A percentile compares a stretch with the other conserved stretches of the same genome.
Conservation (phyloP, 2,888 invertebrate genomes). For the Pseudanteris insignis region DNA sequence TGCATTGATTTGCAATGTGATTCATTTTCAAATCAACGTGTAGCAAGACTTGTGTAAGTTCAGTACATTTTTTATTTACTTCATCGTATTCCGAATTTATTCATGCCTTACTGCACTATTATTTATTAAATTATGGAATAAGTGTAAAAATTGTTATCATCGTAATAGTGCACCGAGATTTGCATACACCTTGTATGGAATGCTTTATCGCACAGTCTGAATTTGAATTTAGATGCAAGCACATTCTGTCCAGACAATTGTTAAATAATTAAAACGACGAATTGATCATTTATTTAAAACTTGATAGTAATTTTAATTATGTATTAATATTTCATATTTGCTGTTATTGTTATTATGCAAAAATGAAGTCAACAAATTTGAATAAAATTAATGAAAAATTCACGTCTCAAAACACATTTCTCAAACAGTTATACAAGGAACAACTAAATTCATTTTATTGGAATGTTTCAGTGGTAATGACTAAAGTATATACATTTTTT, state of each 20-base stretch:
- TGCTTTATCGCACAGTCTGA: conserved; percentile 44
- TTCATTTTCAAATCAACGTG: conserved; percentile 31
- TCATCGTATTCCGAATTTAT: conserved; percentile 11
- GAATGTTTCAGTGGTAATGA: too few species aligned
- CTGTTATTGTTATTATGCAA: too few species aligned
- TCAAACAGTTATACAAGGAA: too few species aligned
- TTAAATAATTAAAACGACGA: conserved; percentile 9
- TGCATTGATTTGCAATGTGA: conserved; percentile 8
- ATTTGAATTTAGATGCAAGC: conserved; percentile 56
- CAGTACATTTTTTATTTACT: conserved; percentile 4
- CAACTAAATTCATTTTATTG: too few species aligned
- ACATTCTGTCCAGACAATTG: conserved; percentile 55
- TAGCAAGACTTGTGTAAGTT: conserved; percentile 24
- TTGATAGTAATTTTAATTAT: too few species aligned
- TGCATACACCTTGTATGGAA: conserved; percentile 26
- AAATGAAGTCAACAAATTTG: too few species aligned
- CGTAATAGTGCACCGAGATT: conserved; percentile 30
- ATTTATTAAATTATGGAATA: conserved; percentile 31
- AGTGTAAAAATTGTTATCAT: conserved; percentile 29
- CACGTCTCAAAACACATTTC: too few species aligned
- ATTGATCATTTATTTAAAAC: too few species aligned
- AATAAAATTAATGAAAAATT: too few species aligned
- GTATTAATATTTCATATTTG: too few species aligned
- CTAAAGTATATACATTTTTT: too few species aligned
- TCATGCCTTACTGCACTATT: conserved; percentile 11